phyloP scores from a whole-genome alignment of 2,888 invertebrate genomes.

The Aspidiotus destructor region DNA sequence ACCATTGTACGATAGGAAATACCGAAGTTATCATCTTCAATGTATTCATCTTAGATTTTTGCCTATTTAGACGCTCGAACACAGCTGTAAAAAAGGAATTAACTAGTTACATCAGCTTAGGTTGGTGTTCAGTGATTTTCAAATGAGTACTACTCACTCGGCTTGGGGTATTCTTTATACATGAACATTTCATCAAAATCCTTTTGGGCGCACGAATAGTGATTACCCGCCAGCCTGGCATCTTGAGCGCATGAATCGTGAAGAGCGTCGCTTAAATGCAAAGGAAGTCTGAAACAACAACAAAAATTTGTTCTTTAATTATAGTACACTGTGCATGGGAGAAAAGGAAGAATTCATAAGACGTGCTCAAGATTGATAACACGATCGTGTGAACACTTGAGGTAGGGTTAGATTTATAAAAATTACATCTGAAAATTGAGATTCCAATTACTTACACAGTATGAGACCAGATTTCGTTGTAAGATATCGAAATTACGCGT shows the following conservation, averaged over 20 bases:
- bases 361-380: too few relatives aligned
- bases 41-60: slow-evolving; percentile 14
- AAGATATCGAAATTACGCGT: too few relatives aligned
- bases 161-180: slow-evolving; percentile 24
- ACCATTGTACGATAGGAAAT: slow-evolving; percentile 40
- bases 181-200: slow-evolving; percentile 28
- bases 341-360: too few relatives aligned
- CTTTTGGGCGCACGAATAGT: slow-evolving; percentile 10
- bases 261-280: background rate
- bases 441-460: too few relatives aligned
- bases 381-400: too few relatives aligned
- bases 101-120: background rate
- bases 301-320: too few relatives aligned
- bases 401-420: too few relatives aligned
- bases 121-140: background rate
- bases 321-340: too few relatives aligned
- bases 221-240: background rate
- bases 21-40: slow-evolving; percentile 14
- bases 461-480: too few relatives aligned
- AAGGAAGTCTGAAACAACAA: background rate
- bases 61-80: slow-evolving; percentile 12
- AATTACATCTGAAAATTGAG: too few relatives aligned
- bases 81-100: slow-evolving; percentile 14
- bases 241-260: background rate
- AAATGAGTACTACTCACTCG: background rate